phyloP scores from a whole-genome alignment of 1,140 invertebrate genomes.

The Leptopilina clavipes region DNA sequence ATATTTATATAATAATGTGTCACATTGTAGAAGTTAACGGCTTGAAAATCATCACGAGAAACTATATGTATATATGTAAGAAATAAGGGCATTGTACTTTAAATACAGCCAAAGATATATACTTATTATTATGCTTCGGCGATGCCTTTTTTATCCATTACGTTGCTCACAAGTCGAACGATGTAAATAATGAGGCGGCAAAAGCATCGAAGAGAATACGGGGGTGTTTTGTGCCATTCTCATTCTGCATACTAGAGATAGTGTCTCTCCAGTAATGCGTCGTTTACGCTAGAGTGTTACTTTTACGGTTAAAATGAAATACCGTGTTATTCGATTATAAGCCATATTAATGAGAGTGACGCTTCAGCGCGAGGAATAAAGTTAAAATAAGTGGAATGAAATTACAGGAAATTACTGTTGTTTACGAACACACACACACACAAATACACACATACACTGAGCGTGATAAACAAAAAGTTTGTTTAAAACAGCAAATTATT shows the following conservation, averaged over 20 bases:
- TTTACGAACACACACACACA: neutral
- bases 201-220: slow-evolving; percentile 49
- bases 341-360: slow-evolving; percentile 1
- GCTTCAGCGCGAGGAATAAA: neutral
- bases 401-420: neutral
- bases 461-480: no score
- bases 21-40: neutral
- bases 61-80: neutral
- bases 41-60: slow-evolving; percentile 1
- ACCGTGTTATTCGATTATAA: slow-evolving; percentile 12
- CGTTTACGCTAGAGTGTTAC: slow-evolving; percentile 5
- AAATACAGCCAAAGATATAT: slow-evolving; percentile 49
- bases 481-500: no score
- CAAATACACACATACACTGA: no score
- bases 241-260: slow-evolving; percentile 47
- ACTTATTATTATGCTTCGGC: slow-evolving; percentile 51
- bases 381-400: neutral
- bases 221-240: slow-evolving; percentile 16
- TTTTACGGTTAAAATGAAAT: slow-evolving; percentile 1
- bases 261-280: slow-evolving; percentile 33
- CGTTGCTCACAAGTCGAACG: slow-evolving; percentile 47
- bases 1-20: slow-evolving; percentile 3
- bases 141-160: slow-evolving; percentile 54
- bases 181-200: slow-evolving; percentile 55
- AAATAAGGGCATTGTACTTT: neutral